Evolutionary conservation across 1,140 invertebrate species (phyloP), one percentile per base, ranked within the genome.

Genomic region (Rhagoletis pomonella): DNA sequence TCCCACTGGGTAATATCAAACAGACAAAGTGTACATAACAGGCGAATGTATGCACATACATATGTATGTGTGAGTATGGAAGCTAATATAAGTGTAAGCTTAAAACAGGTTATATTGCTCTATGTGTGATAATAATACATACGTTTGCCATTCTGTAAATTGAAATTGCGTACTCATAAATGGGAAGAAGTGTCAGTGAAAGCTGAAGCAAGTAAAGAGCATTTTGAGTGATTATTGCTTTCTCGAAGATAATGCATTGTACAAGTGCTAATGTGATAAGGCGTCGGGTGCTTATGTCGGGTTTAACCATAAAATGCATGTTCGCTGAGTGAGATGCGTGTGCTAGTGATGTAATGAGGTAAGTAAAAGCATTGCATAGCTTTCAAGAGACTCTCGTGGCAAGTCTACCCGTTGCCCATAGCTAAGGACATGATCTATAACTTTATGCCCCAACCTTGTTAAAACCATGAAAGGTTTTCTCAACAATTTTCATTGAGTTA

Each of bases 141-240:
- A 12, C 67, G 39, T 14, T n/a, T n/a, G n/a, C n/a, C 67, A 42
- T 39, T 73, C 4, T 39, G 4, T 47, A 47, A 5, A 17, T 12
- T n/a, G 42, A 3, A 67, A 19, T 44, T 29, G 39, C 44, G 14
- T 6, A 39, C 1, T 67, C 19, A 4, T 29, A 67, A 19, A 73
- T 29, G 39, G 42, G 14, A 73, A n/a, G 9, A 14, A 44, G 39
- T 39, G 67, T 47, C 10, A 12, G 29, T 39, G 69, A 4, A 7
- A 73, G n/a, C n/a, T 12, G 44, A 29, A 19, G 19, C 55, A 55
- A 81, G 12, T 73, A 47, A 9, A 29, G 5, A 6, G 73, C n/a
- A 19, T 81, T 81, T n/a, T 81, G 73, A 81, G 47, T 81, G 73
- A 81, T 81, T 55, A 81, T 55, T 47, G n/a, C 73, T n/a, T n/a